These are phyloP conservation scores for Micromesistius poutassou DNA, from an alignment of 2,797 vertebrate genomes.

Conservation along the genomic window DNA sequence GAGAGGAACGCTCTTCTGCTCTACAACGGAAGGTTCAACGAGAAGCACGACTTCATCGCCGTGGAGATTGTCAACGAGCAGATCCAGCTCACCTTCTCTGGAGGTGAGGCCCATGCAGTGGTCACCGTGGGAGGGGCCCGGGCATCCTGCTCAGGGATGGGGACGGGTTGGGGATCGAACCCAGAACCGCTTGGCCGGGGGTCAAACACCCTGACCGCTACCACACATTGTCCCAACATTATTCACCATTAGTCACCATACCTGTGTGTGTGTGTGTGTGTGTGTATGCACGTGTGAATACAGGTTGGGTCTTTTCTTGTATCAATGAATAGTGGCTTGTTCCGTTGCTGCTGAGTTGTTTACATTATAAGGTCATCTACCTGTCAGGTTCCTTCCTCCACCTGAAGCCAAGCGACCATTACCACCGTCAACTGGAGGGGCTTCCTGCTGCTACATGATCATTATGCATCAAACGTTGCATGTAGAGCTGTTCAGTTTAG, in stretches of 20 bases:
- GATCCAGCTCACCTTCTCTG: conserved; percentile 93
- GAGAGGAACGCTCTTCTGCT: conserved; percentile 89
- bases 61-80: conserved; percentile 93
- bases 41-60: conserved; percentile 97
- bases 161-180: not conserved
- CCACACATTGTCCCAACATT: not conserved
- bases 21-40: conserved; percentile 96
- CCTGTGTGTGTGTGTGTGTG: not conserved
- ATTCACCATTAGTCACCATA: not conserved
- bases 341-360: not conserved
- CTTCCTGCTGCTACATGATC: not conserved
- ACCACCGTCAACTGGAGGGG: not conserved
- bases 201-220: not conserved
- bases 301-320: not conserved
- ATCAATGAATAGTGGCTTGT: not conserved
- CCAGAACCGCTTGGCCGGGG: not conserved
- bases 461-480: not conserved
- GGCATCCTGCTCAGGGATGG: not conserved
- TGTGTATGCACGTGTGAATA: not conserved
- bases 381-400: not conserved
- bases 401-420: not conserved
- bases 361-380: not conserved
- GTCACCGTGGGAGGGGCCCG: not conserved
- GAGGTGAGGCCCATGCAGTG: conserved; percentile 71
- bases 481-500: no score